A percentile compares a stretch with the other conserved stretches of the same genome.
Evolutionary conservation across 53 echinoderm and acorn worm genomes (phyloP).

Genomic region (Echinarachnius parma): DNA sequence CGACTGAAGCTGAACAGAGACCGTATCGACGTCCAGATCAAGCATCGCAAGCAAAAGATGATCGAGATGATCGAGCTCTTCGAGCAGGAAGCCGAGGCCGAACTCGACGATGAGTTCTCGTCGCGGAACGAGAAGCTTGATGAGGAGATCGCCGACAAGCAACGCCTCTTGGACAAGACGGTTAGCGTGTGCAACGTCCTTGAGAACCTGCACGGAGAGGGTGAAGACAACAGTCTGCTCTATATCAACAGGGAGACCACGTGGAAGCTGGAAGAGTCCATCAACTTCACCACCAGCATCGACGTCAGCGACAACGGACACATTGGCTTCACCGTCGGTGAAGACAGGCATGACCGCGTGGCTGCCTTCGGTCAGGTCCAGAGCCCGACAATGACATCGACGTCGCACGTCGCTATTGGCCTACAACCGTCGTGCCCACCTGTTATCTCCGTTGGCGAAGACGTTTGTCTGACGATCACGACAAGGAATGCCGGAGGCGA

Average conservation of each 20-base stretch:
- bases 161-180: conserved; percentile 81
- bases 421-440: conserved; percentile 54
- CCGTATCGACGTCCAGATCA: conserved; percentile 59
- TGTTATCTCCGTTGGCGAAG: conserved; percentile 67
- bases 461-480: conserved; percentile 59
- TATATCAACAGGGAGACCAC: conserved; percentile 84
- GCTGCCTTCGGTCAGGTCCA: conserved; percentile 61
- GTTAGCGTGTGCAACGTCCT: conserved; percentile 87
- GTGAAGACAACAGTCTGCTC: conserved; percentile 80
- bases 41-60: conserved; percentile 59
- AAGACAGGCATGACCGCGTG: conserved; percentile 38
- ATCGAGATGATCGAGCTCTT: conserved; percentile 69
- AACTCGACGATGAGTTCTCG: conserved; percentile 68
- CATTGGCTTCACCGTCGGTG: conserved; percentile 62
- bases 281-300: conserved; percentile 52
- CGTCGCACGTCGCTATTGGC: conserved; percentile 51
- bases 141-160: conserved; percentile 66
- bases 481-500: conserved; percentile 63
- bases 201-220: conserved; percentile 75
- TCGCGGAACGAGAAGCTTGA: conserved; percentile 60
- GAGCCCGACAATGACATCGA: conserved; percentile 40
- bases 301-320: conserved; percentile 76
- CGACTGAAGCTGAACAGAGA: conserved; percentile 71
- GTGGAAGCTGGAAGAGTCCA: conserved; percentile 72
- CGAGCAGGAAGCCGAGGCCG: conserved; percentile 70